Conservation (phyloP, 2,888 invertebrate species). For the Periphyllus acericola region DNA sequence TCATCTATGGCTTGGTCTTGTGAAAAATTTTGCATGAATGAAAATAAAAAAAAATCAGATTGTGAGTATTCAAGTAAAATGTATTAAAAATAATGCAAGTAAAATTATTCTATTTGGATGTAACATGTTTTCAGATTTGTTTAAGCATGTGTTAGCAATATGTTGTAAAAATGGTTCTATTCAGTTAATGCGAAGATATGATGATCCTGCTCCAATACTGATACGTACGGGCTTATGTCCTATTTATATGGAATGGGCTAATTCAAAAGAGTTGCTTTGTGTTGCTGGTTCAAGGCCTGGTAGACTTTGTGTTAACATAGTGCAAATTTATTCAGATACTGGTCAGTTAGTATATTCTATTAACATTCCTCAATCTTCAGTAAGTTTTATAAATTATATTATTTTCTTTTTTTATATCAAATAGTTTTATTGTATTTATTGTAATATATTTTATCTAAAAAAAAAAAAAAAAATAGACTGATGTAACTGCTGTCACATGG, state of each 20-base stretch:
- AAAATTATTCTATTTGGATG: background rate
- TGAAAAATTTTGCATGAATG: constrained; percentile 98
- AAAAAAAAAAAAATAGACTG: constrained; percentile 70
- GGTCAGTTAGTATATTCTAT: constrained; percentile 85
- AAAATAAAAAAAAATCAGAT: constrained; percentile 75
- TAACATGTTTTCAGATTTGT: constrained; percentile 69
- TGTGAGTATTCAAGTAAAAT: constrained; percentile 38
- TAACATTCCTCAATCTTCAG: constrained; percentile 81
- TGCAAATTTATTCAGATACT: constrained; percentile 91
- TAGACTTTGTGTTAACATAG: constrained; percentile 79
- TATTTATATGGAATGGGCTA: constrained; percentile 95
- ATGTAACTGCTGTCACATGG: constrained; percentile 95
- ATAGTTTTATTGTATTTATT: constrained; percentile 22
- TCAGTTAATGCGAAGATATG: constrained; percentile 88
- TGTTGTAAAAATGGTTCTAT: constrained; percentile 90
- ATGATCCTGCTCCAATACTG: constrained; percentile 90
- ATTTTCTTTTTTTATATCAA: background rate
- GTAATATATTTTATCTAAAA: background rate
- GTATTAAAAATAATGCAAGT: background rate
- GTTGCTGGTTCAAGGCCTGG: constrained; percentile 78
- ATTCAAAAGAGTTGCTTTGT: constrained; percentile 89
- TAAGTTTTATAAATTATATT: constrained; percentile 66
- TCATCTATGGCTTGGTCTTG: constrained; percentile 96
- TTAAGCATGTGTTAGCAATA: constrained; percentile 84
- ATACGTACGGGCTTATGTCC: constrained; percentile 85